phyloP scores from a whole-genome alignment of 2,797 vertebrate genomes.

The Chelonia mydas region DNA sequence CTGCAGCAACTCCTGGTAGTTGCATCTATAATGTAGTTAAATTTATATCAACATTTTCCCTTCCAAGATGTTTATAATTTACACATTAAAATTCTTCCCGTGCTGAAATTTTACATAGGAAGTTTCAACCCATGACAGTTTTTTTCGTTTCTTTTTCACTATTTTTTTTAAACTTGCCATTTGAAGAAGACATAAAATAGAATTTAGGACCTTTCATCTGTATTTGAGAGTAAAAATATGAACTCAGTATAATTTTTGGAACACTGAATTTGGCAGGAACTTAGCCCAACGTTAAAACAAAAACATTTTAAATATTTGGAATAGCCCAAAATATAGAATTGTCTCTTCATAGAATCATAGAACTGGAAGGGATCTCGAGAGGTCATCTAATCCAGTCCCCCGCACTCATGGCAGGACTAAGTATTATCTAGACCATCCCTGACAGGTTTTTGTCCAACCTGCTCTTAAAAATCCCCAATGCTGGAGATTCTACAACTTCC shows the following conservation, averaged over 20 bases:
- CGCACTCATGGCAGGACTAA: no score
- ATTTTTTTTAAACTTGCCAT: background rate
- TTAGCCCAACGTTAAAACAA: background rate
- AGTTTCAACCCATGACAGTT: background rate
- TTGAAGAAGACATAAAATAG: background rate
- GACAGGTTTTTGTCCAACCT: no score
- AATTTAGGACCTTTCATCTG: background rate
- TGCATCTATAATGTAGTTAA: background rate
- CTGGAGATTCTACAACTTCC: no score
- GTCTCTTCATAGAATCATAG: background rate
- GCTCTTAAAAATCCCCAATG: no score
- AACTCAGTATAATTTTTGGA: no score
- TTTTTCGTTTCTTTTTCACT: background rate
- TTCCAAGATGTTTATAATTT: background rate
- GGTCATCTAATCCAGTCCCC: no score
- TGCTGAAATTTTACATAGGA: background rate
- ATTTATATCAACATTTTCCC: background rate
- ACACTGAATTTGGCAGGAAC: background rate
- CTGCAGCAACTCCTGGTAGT: background rate
- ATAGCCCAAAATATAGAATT: background rate
- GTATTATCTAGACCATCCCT: no score
- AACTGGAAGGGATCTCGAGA: no score
- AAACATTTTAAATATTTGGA: background rate
- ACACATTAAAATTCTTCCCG: rapidly evolving
- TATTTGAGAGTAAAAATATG: background rate